Evolutionary conservation across 2,113 vertebrate genomes (phyloP).

Genomic region (pig (Sus scrofa)): T2T-Sscrofa CM000817.6:155834501-155835000

Average conservation of each 20-base stretch:
- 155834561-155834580: not conserved
- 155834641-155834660: not conserved
- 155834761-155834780: not conserved
- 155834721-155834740: not conserved
- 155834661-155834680: not conserved
- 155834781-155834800: not conserved
- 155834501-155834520: not conserved
- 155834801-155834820: not conserved
- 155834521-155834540: not conserved
- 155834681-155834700: not conserved
- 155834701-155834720: not conserved
- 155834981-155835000: not conserved
- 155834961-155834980: slow-evolving; percentile 50
- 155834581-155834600: not conserved
- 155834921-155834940: not conserved
- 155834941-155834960: slow-evolving; percentile 2
- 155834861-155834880: not conserved
- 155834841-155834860: slow-evolving; percentile 7
- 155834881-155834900: not conserved
- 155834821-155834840: not conserved
- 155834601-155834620: not conserved
- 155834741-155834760: not conserved
- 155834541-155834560: not conserved
- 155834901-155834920: slow-evolving; percentile 12
- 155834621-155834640: not conserved